Percentiles rank a stretch among this genome's conserved stretches.
phyloP scores from a whole-genome alignment of 2,113 vertebrate genomes.

The Odobenus rosmarus region DNA sequence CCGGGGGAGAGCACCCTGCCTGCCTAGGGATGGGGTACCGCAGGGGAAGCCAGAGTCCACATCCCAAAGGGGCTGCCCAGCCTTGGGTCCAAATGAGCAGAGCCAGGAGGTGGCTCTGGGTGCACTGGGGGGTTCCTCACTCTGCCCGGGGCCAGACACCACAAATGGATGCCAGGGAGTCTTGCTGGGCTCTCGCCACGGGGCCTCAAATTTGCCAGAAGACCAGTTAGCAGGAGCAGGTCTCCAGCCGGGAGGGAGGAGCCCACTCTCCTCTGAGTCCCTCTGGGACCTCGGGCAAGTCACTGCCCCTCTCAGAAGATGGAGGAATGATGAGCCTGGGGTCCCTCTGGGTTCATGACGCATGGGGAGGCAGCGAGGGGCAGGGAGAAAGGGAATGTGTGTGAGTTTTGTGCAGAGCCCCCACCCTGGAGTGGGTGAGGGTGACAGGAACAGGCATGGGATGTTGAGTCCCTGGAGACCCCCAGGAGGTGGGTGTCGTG shows the following conservation, averaged over 20 bases:
- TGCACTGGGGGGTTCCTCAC: fast-evolving
- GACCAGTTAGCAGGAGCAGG: neutral
- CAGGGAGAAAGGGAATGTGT: neutral
- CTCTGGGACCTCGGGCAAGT: neutral
- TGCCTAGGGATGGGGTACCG: fast-evolving
- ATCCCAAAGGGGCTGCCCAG: neutral
- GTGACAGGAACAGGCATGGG: fast-evolving
- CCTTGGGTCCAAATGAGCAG: neutral
- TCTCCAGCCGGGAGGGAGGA: neutral
- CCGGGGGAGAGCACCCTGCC: no score
- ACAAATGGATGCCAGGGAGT: fast-evolving
- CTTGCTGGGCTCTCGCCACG: neutral
- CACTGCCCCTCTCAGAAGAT: neutral
- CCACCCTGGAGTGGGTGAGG: fast-evolving
- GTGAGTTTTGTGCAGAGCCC: neutral
- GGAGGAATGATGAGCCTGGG: no score
- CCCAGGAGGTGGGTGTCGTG: fast-evolving
- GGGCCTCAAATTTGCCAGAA: fast-evolving
- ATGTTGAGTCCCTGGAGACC: fast-evolving
- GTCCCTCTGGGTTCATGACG: neutral
- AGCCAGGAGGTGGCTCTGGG: neutral
- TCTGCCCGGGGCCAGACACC: no score
- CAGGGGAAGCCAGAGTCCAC: neutral
- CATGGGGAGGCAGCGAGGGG: neutral
- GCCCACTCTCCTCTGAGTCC: neutral